Conservation (phyloP, 2,888 invertebrate genomes). For the Cybosia mesomella region DNA sequence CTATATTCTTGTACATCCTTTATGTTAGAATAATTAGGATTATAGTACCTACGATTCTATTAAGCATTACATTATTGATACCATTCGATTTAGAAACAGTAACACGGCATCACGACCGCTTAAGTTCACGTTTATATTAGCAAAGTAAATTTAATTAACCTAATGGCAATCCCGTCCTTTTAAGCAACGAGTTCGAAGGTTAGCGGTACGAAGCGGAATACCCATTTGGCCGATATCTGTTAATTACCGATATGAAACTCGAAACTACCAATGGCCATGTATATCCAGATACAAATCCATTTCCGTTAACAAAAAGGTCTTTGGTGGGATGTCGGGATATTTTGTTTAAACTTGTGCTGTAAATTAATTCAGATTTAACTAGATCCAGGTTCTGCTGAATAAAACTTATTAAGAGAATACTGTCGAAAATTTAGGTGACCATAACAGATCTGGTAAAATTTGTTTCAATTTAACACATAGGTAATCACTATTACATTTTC, state of each 20-base stretch:
- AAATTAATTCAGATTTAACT: background rate
- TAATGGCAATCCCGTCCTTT: conserved; percentile 1
- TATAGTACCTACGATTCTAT: too few species aligned
- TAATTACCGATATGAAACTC: conserved; percentile 1
- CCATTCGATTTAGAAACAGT: background rate
- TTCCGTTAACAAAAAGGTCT: background rate
- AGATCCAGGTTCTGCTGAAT: too few species aligned
- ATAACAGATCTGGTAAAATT: too few species aligned
- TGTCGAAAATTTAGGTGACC: too few species aligned
- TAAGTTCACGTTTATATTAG: background rate
- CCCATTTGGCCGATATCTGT: conserved; percentile 2
- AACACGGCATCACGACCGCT: background rate
- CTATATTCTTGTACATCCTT: too few species aligned
- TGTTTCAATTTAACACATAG: too few species aligned
- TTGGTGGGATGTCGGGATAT: background rate
- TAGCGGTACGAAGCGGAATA: background rate
- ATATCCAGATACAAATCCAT: background rate
- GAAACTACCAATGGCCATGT: background rate
- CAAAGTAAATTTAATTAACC: conserved; percentile 4
- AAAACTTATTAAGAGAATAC: too few species aligned
- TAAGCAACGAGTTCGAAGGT: background rate
- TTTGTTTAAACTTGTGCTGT: background rate
- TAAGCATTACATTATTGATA: background rate
- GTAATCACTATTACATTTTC: too few species aligned
- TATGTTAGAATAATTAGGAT: too few species aligned